A percentile compares a stretch with the other conserved stretches of the same genome.
Conservation (phyloP, 2,888 invertebrate species). For the Spilosoma lubricipeda region DNA sequence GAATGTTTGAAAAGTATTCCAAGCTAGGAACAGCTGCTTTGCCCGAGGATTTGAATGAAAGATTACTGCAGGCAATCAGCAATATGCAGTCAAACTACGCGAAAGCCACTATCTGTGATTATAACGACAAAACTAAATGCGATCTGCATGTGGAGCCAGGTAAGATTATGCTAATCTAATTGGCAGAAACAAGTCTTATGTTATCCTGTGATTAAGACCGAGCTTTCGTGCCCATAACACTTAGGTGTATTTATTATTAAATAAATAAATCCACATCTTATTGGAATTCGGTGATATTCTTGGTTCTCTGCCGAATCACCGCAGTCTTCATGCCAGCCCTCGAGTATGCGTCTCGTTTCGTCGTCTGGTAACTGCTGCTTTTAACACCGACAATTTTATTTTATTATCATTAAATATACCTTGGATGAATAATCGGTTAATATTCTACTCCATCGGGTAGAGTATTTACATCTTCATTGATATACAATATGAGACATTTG, state of each 20-base stretch:
- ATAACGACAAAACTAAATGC: slow-evolving; percentile 87
- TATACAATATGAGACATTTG: too few species aligned
- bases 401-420: background rate
- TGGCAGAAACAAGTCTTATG: background rate
- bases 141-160: slow-evolving; percentile 91
- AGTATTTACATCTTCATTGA: too few species aligned
- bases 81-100: slow-evolving; percentile 92
- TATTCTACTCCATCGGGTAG: background rate
- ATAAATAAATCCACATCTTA: too few species aligned
- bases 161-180: slow-evolving; percentile 51
- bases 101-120: slow-evolving; percentile 92
- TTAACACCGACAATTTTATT: background rate
- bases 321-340: too few species aligned
- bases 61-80: slow-evolving; percentile 87
- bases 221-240: background rate
- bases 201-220: background rate
- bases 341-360: background rate
- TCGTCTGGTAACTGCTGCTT: background rate
- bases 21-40: slow-evolving; percentile 91
- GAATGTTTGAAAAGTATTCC: slow-evolving; percentile 91
- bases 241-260: too few species aligned
- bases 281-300: too few species aligned
- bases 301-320: too few species aligned
- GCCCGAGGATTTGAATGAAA: slow-evolving; percentile 88
- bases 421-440: background rate